phyloP scores from a whole-genome alignment of 2,113 vertebrate species.

The Oreochromis niloticus region DNA sequence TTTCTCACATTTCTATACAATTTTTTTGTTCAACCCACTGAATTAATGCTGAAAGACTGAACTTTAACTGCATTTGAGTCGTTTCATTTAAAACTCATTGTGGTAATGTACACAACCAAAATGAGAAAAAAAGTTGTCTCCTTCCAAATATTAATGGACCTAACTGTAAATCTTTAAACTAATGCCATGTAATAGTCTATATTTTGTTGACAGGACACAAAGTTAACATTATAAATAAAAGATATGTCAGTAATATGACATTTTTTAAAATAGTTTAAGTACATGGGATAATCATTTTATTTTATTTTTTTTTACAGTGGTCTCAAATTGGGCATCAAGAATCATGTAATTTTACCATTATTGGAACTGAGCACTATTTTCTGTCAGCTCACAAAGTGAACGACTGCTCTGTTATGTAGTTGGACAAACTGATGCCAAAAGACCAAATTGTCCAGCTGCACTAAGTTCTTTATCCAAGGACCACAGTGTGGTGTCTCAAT shows the following conservation, averaged over 20 bases:
- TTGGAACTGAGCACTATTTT: not conserved
- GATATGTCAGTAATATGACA: not conserved
- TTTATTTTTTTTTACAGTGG: not conserved
- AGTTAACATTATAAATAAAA: not conserved
- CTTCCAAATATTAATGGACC: not conserved
- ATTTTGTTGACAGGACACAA: not conserved
- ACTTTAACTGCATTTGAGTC: not conserved
- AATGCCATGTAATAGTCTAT: not conserved
- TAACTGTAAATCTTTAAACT: not conserved
- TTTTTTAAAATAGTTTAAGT: not conserved
- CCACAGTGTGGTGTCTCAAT: not conserved
- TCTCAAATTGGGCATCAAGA: not conserved
- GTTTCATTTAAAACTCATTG: accelerated
- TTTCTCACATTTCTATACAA: not conserved
- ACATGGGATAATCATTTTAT: not conserved
- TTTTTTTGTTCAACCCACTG: not conserved
- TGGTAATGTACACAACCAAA: not conserved
- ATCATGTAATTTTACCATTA: not conserved
- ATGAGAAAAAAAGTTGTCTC: not conserved
- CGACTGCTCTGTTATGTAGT: not conserved
- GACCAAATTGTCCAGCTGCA: not conserved
- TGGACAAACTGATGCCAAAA: not conserved
- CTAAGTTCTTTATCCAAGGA: not conserved
- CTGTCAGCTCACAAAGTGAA: not conserved
- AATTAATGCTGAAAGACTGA: not conserved